phyloP scores from a whole-genome alignment of 2,888 invertebrate species.

The Chirona hameri region DNA sequence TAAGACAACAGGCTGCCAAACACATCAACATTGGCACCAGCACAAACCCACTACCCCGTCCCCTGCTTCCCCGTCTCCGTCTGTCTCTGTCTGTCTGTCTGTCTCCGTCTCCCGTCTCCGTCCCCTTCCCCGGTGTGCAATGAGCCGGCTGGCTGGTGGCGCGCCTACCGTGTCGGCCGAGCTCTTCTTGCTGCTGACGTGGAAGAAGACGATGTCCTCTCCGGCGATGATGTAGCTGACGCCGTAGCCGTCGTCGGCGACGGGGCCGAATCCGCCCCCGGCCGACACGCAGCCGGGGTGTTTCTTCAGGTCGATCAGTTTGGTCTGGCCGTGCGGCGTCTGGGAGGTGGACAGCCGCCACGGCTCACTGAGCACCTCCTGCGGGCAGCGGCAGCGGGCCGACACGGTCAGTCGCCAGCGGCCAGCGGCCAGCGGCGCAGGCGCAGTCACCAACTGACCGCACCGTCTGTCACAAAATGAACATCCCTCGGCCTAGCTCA shows the following conservation, averaged over 20 bases:
- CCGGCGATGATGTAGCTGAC: conserved; percentile 98
- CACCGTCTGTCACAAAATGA: too few relatives aligned
- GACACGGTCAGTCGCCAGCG: too few relatives aligned
- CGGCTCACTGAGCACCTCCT: conserved; percentile 93
- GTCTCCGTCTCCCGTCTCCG: too few relatives aligned
- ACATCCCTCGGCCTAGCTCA: too few relatives aligned
- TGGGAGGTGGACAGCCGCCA: conserved; percentile 97
- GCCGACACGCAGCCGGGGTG: conserved; percentile 90
- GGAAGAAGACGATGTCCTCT: conserved; percentile 94
- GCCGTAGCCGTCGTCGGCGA: conserved; percentile 97
- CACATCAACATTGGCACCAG: too few relatives aligned
- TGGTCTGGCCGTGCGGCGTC: conserved; percentile 96
- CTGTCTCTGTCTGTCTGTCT: too few relatives aligned
- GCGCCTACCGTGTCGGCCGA: conserved; percentile 74
- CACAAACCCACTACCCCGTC: too few relatives aligned
- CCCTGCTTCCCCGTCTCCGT: too few relatives aligned
- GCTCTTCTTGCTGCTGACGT: conserved; percentile 91
- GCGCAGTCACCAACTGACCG: too few relatives aligned
- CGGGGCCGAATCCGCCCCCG: conserved; percentile 97
- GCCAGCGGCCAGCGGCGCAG: too few relatives aligned
- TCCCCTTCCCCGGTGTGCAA: background rate
- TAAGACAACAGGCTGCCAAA: too few relatives aligned
- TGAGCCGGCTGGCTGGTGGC: background rate
- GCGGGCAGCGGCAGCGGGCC: conserved; percentile 40
- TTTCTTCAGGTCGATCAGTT: conserved; percentile 77